These are phyloP conservation scores for Tuta absoluta DNA, from an alignment of 2,888 invertebrate species.

Conservation along the genomic window DNA sequence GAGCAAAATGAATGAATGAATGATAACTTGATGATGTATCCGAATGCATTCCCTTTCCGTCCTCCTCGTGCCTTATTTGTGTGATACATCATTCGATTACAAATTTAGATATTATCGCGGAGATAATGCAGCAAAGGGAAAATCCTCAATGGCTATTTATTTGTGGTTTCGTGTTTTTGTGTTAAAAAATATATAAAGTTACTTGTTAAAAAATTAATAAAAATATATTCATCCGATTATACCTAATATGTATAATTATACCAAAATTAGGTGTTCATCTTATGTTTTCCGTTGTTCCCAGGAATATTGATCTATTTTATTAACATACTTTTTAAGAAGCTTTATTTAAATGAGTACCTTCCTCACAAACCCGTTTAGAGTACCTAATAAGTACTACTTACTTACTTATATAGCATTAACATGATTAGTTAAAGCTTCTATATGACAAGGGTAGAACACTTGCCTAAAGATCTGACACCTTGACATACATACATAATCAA, in stretches of 20 bases:
- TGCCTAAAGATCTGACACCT: slow-evolving; percentile 8
- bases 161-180: not conserved
- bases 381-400: no score
- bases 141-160: not conserved
- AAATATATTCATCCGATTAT: no score
- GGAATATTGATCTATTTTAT: no score
- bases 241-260: no score
- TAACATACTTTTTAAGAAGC: no score
- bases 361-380: no score
- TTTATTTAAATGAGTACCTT: no score
- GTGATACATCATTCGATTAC: slow-evolving; percentile 12
- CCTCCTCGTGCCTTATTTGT: slow-evolving; percentile 11
- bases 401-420: no score
- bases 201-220: no score
- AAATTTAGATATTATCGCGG: not conserved
- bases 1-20: slow-evolving; percentile 49
- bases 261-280: no score
- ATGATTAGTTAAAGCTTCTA: not conserved
- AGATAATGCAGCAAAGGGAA: not conserved
- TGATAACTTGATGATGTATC: slow-evolving; percentile 48
- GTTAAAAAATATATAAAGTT: not conserved
- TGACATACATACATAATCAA: slow-evolving; percentile 24
- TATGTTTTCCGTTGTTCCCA: no score
- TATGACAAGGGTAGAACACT: not conserved
- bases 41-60: slow-evolving; percentile 20